Base-by-base conservation (phyloP, 1,140 invertebrate genomes). In the Portunus trituberculatus region DNA sequence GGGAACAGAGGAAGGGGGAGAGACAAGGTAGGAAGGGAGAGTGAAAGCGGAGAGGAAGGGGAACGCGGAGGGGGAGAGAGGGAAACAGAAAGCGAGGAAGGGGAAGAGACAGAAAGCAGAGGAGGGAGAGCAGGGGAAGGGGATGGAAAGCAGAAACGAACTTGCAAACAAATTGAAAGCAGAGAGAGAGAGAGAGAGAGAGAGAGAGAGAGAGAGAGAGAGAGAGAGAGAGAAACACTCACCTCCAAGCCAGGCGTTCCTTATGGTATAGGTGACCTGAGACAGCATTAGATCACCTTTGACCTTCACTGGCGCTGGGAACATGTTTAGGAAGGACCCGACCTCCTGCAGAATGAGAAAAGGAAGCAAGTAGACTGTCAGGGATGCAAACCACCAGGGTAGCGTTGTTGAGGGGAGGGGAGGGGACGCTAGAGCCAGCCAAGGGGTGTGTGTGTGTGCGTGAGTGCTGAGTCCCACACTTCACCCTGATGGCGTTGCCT, bases 101-200 rank as follows among this genome's bases (percentile, higher is more conserved):
- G 52, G 52, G 52, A 59, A 59, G 52, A 59, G 52, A 59, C 52
- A 59, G 52, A 76, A n/a, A 76, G 67, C 4, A 76, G 67, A n/a
- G 67, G 25, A n/a, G 25, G 67, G 25, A 76, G 67, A 7, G 52
- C 12, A 59, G 20, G 67, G 67, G 67, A 20, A 76, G 20, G 67
- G 67, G 67, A 20, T 20, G 67, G 67, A 76, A 76, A 76, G 67
- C 67, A 76, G 67, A 76, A 76, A 76, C 67, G 67, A 76, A 76
- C 67, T 76, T 76, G 67, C 67, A 76, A 76, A 76, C 67, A 76
- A 76, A 76, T n/a, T 76, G 67, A 76, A n/a, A 76, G 67, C 12
- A 76, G 67, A 76, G 67, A 76, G 67, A 76, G 67, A 76, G 67
- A 76, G 67, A 76, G 67, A 76, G 67, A 76, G 67, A 76, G 67